A percentile compares a stretch with the other conserved stretches of the same genome.
Evolutionary conservation across 2,888 invertebrate species (phyloP).

Genomic region (Phyllotreta cruciferae): DNA sequence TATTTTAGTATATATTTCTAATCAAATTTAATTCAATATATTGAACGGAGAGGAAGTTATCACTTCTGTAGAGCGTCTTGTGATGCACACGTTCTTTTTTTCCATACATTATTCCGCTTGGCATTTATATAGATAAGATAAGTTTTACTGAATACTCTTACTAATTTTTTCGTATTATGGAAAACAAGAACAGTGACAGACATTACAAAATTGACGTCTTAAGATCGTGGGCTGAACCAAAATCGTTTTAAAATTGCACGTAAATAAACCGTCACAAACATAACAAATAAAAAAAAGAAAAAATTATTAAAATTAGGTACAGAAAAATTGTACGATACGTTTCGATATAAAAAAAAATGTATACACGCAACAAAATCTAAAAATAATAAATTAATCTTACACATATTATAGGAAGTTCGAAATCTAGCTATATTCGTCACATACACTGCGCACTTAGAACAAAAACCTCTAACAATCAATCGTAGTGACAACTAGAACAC

Average conservation of each 20-base stretch:
- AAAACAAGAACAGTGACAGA: not conserved
- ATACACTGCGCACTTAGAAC: constrained; percentile 52
- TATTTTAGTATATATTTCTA: too few species aligned
- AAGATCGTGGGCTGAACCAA: constrained; percentile 12
- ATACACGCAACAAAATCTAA: constrained; percentile 47
- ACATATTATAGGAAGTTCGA: constrained; percentile 29
- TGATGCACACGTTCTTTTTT: too few species aligned
- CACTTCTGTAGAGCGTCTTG: too few species aligned
- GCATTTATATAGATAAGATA: too few species aligned
- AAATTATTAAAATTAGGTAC: constrained; percentile 37
- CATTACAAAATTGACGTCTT: constrained; percentile 35
- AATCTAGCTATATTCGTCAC: constrained; percentile 47
- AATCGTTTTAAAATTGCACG: constrained; percentile 39
- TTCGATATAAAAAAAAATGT: constrained; percentile 39
- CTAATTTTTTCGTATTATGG: not conserved
- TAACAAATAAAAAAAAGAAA: constrained; percentile 42
- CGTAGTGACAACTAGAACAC: constrained; percentile 58
- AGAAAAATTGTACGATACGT: constrained; percentile 39
- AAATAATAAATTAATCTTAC: constrained; percentile 40
- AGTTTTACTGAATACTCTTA: too few species aligned
- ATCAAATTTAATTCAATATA: too few species aligned
- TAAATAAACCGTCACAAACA: constrained; percentile 37
- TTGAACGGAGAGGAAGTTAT: too few species aligned
- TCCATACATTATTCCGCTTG: too few species aligned
- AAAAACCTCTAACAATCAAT: constrained; percentile 53